Percentiles rank a stretch among this genome's conserved stretches.
Evolutionary conservation across 2,797 vertebrate species (phyloP).

Genomic region (Vireo griseus): DNA sequence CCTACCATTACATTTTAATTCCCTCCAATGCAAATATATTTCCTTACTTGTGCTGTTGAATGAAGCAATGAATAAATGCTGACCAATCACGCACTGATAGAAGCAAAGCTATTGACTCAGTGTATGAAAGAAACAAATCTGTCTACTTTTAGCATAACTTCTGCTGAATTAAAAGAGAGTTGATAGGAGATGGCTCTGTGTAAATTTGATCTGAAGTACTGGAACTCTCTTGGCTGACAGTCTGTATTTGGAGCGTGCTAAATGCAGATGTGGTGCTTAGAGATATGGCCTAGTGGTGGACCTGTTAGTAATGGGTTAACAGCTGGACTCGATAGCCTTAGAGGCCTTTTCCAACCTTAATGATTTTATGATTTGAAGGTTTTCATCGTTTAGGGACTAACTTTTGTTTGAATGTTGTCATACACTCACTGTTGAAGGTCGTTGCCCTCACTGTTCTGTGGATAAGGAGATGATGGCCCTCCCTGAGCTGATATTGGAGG

Average conservation of each 20-base stretch:
- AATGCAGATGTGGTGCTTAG: background rate
- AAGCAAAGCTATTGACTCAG: conserved; percentile 17
- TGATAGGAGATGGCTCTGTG: background rate
- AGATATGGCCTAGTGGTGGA: background rate
- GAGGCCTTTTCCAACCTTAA: background rate
- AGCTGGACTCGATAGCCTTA: background rate
- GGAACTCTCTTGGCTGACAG: background rate
- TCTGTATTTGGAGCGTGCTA: background rate
- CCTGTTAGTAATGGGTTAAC: background rate
- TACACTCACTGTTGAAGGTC: accelerated
- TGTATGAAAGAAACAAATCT: conserved; percentile 1
- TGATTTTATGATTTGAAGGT: background rate
- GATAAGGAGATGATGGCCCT: background rate
- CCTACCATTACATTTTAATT: conserved; percentile 69
- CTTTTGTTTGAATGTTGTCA: background rate
- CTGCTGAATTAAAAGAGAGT: background rate
- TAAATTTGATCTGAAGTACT: background rate
- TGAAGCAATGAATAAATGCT: background rate
- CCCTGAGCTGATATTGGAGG: background rate
- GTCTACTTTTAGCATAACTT: background rate
- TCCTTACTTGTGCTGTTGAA: conserved; percentile 39
- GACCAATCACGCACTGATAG: conserved; percentile 17
- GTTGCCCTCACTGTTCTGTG: background rate
- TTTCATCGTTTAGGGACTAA: background rate
- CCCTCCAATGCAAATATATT: conserved; percentile 57